Evolutionary conservation across 2,888 invertebrate species (phyloP).

Genomic region (Melangyna quadrimaculata): DNA sequence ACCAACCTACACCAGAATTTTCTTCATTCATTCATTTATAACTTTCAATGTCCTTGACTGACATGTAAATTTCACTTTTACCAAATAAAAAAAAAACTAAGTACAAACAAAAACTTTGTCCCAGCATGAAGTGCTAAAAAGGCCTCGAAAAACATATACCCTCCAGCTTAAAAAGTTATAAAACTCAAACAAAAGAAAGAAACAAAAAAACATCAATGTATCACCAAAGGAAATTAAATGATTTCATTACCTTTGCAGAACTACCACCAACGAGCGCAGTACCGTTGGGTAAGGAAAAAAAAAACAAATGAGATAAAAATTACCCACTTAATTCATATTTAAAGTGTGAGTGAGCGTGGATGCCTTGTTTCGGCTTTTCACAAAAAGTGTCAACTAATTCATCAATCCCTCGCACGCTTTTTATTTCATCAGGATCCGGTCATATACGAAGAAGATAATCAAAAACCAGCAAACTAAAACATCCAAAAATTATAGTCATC

Average conservation of each 20-base stretch:
- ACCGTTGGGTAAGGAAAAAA: slow-evolving; percentile 15
- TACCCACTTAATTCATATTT: slow-evolving; percentile 69
- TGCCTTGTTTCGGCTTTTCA: slow-evolving; percentile 32
- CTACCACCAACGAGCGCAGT: background rate
- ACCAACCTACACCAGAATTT: background rate
- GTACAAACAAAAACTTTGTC: slow-evolving; percentile 32
- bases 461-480: slow-evolving; percentile 15
- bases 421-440: slow-evolving; percentile 20
- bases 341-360: slow-evolving; percentile 53
- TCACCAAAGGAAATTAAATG: slow-evolving; percentile 44
- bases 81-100: background rate
- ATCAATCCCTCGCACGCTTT: slow-evolving; percentile 67
- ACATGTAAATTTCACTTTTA: slow-evolving; percentile 63
- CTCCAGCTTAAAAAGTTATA: slow-evolving; percentile 13
- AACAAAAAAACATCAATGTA: slow-evolving; percentile 11
- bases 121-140: slow-evolving; percentile 42
- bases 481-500: slow-evolving; percentile 31
- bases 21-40: slow-evolving; percentile 39
- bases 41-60: slow-evolving; percentile 11
- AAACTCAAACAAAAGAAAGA: background rate
- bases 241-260: slow-evolving; percentile 38
- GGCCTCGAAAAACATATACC: slow-evolving; percentile 24
- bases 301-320: slow-evolving; percentile 60
- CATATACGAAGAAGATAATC: background rate
- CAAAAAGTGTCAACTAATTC: slow-evolving; percentile 70